These are phyloP conservation scores for Callinectes sapidus DNA, from an alignment of 2,888 invertebrate genomes.

Conservation along the genomic window DNA sequence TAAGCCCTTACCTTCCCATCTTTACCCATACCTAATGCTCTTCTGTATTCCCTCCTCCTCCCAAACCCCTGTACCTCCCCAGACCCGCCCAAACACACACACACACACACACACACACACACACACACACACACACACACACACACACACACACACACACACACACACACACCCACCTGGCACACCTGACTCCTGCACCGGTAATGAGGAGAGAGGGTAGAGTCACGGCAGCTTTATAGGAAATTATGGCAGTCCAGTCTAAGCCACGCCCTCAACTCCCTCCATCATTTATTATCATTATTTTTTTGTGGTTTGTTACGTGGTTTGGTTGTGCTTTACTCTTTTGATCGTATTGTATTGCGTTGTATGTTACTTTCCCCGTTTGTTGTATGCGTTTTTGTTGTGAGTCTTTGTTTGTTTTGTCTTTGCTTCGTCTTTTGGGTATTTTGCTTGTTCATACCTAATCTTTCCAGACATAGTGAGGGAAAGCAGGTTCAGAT, in stretches of 20 bases:
- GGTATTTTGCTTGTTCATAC: neutral
- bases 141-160: too few species aligned
- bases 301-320: neutral
- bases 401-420: neutral
- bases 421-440: neutral
- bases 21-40: neutral
- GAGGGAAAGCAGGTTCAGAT: neutral
- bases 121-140: too few species aligned
- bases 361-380: neutral
- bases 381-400: neutral
- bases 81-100: neutral
- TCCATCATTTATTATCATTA: neutral
- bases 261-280: neutral
- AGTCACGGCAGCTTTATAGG: constrained; percentile 19
- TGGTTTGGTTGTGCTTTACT: neutral
- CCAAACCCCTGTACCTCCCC: neutral
- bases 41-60: neutral
- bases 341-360: neutral
- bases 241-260: neutral
- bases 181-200: neutral
- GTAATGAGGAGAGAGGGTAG: neutral
- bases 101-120: neutral
- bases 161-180: neutral
- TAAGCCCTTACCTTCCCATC: neutral
- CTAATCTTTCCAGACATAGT: neutral